Base-by-base conservation (phyloP, 1,140 invertebrate genomes). In the Lordiphosa collinella region DNA sequence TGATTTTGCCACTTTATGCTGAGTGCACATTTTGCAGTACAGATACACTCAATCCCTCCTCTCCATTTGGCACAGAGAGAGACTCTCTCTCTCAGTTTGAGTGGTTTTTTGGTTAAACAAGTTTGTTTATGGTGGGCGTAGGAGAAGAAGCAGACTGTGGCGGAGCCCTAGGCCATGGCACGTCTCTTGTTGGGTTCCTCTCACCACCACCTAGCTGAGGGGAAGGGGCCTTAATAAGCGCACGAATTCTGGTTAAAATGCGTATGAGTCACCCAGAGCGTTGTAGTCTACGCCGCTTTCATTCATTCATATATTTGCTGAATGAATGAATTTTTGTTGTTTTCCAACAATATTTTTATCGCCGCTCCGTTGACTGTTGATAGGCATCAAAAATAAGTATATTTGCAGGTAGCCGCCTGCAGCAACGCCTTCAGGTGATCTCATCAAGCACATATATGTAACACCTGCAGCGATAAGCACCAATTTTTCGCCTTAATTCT, bases 241-340 rank as follows among this genome's bases (percentile, higher is more conserved):
- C 63, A 76, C 69, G 78, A 82, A 70, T 84, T 84, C 78, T 73
- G 53, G 60, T 57, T 84, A 84, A 84, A 79, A 73, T 47, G 72
- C 37, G 55, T 50, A 72, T 84, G 78, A 84, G 63, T 84, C 78
- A 84, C 84, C 78, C 25, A 22, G n/a, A 29, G 56, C 34, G 49
- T 53, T 66, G 51, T 38, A 35, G 35, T 1, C 57, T 44, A 31
- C 56, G 47, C 50, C 46, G 57, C 67, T 58, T 69, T 85, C 73
- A 63, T 84, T 73, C 65, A 84, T 73, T 84, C 68, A 76, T 56
- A 76, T 56, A 69, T 66, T 59, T 46, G 50, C 53, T 54, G 47
- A 71, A 80, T 80, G 71, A 76, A 82, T 66, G 78, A 78, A 36
- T 47, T 46, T 31, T 13, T 46, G 11, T 44, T 44, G 6, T 44